Percentiles rank a stretch among this genome's conserved stretches.
Conservation (phyloP, 2,888 invertebrate genomes). For the Lasioglossum leucozonium region DNA sequence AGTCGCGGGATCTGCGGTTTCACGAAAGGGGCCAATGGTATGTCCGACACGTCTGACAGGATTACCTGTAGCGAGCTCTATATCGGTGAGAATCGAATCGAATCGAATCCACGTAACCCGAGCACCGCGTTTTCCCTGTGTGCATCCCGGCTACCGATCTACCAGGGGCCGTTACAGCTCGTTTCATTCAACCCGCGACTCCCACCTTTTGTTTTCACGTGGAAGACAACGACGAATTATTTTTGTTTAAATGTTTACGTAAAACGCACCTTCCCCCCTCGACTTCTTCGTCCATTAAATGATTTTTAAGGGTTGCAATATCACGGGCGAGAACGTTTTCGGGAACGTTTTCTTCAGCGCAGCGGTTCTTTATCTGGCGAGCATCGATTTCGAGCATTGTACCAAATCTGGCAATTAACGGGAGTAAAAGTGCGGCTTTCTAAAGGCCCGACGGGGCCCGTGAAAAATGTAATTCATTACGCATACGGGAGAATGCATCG, state of each 20-base stretch:
- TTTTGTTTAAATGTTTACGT: neutral
- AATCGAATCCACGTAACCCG: constrained; percentile 59
- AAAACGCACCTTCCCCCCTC: neutral
- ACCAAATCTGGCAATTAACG: neutral
- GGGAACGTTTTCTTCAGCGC: neutral
- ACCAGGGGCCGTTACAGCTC: neutral
- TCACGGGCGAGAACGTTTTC: neutral
- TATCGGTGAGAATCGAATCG: constrained; percentile 61
- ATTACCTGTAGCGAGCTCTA: constrained; percentile 58
- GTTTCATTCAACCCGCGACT: neutral
- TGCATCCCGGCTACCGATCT: constrained; percentile 7
- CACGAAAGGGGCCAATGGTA: constrained; percentile 54
- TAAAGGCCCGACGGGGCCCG: neutral
- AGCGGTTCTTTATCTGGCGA: neutral
- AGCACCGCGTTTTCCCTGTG: constrained; percentile 35
- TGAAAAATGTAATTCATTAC: neutral
- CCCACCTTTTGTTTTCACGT: neutral
- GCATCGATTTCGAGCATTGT: neutral
- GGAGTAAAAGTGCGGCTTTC: constrained; percentile 2
- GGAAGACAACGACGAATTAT: neutral
- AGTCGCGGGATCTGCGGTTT: constrained; percentile 62
- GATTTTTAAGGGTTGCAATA: neutral
- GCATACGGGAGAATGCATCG: neutral
- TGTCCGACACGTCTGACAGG: constrained; percentile 69
- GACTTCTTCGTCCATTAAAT: neutral